A percentile compares a stretch with the other conserved stretches of the same genome.
Evolutionary conservation across 2,888 invertebrate species (phyloP).

Genomic region (Standfussiana lucernea): DNA sequence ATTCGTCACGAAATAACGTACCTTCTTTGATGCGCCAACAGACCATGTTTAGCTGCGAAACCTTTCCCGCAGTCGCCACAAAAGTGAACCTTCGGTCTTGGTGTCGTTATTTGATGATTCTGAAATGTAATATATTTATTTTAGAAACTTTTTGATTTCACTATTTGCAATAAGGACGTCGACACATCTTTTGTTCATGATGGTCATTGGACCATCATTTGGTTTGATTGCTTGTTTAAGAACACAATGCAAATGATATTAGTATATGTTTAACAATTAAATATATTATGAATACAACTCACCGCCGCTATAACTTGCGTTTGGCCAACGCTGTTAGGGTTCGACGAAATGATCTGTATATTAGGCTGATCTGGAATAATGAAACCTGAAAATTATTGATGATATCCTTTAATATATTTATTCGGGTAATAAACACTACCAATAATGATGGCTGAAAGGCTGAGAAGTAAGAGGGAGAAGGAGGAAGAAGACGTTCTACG

Average conservation of each 20-base stretch:
- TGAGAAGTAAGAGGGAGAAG: background rate
- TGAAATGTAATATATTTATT: constrained; percentile 24
- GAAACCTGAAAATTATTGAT: constrained; percentile 50
- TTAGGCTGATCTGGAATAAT: constrained; percentile 82
- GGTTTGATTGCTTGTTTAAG: too few species aligned
- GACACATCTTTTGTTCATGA: too few species aligned
- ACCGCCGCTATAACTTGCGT: constrained; percentile 89
- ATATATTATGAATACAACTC: constrained; percentile 65
- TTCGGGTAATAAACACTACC: background rate
- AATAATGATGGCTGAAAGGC: background rate
- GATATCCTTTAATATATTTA: background rate
- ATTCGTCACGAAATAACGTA: constrained; percentile 55
- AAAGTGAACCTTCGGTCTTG: constrained; percentile 94
- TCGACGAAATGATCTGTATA: constrained; percentile 87
- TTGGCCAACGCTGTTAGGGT: constrained; percentile 87
- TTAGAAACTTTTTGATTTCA: background rate
- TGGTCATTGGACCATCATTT: too few species aligned
- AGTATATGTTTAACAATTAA: too few species aligned
- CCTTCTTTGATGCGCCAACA: constrained; percentile 94
- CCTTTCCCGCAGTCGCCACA: constrained; percentile 95
- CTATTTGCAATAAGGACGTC: too few species aligned
- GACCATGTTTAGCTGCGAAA: constrained; percentile 95
- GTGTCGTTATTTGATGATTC: constrained; percentile 85
- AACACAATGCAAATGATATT: too few species aligned
- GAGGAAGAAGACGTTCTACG: background rate